Percentiles rank a stretch among this genome's conserved stretches.
These are phyloP conservation scores for Carassius gibelio DNA, from an alignment of 2,113 vertebrate genomes.

Conservation along the genomic window DNA sequence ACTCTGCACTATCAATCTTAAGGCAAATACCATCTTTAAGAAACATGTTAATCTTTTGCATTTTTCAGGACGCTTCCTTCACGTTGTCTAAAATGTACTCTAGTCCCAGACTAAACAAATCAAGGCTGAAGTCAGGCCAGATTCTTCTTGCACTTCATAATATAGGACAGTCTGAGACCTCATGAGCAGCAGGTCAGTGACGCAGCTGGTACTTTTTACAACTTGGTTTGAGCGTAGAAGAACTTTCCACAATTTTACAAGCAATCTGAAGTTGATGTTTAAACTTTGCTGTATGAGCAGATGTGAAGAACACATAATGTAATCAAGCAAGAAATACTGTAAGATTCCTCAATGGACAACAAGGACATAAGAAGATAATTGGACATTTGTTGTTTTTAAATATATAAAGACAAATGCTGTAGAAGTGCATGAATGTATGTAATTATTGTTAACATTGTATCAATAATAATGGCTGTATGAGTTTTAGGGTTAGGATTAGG, in stretches of 20 bases:
- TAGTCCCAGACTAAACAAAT: slow-evolving; percentile 25
- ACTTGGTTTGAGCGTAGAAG: background rate
- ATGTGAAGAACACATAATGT: background rate
- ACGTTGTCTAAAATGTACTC: background rate
- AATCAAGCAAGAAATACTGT: background rate
- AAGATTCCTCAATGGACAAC: background rate
- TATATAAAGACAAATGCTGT: background rate
- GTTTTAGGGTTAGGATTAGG: background rate
- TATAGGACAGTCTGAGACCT: background rate
- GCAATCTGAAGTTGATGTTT: background rate
- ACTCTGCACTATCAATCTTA: background rate
- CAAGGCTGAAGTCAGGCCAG: slow-evolving; percentile 21
- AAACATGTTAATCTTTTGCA: background rate
- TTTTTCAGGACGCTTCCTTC: background rate
- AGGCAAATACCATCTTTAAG: background rate
- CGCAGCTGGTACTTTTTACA: background rate
- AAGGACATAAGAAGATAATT: background rate
- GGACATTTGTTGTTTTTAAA: background rate
- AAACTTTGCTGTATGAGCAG: background rate
- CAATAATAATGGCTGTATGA: background rate
- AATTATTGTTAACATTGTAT: background rate
- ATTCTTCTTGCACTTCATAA: slow-evolving; percentile 7
- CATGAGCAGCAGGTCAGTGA: background rate
- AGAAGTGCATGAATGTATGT: background rate
- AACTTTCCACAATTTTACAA: background rate